phyloP scores from a whole-genome alignment of 2,888 invertebrate species.

The Cabera pusaria region DNA sequence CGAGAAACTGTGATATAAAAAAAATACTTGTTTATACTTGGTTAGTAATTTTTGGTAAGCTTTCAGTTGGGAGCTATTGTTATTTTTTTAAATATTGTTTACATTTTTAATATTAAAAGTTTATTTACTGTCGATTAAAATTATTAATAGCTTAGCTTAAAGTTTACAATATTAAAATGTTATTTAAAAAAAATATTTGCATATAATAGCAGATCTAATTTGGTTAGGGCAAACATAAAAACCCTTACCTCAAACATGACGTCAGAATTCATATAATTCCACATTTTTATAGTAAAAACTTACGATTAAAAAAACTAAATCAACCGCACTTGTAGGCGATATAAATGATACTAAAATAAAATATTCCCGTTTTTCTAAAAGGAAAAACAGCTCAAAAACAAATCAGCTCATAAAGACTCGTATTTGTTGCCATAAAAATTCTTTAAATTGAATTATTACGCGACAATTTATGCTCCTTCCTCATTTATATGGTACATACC shows the following conservation, averaged over 20 bases:
- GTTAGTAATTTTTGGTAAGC: too few species aligned
- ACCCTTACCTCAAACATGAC: conserved; percentile 53
- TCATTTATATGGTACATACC: conserved; percentile 34
- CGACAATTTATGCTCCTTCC: conserved; percentile 38
- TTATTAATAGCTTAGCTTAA: too few species aligned
- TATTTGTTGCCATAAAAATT: conserved; percentile 36
- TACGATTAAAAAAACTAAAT: conserved; percentile 15
- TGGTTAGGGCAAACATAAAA: too few species aligned
- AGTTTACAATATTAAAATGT: too few species aligned
- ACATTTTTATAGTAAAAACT: conserved; percentile 36
- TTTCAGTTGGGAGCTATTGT: too few species aligned
- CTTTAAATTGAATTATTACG: conserved; percentile 38
- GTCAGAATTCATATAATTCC: conserved; percentile 45
- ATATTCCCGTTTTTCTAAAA: conserved; percentile 34
- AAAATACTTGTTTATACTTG: too few species aligned
- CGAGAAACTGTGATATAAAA: too few species aligned
- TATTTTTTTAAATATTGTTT: too few species aligned
- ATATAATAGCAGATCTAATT: too few species aligned
- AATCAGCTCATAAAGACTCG: conserved; percentile 33
- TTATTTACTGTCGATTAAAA: too few species aligned
- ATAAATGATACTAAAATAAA: conserved; percentile 23
- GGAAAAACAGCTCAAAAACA: conserved; percentile 50
- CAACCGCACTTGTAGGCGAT: conserved; percentile 24
- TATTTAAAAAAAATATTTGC: too few species aligned
- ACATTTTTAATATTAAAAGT: too few species aligned